Evolutionary conservation across 2,888 invertebrate genomes (phyloP).

Genomic region (Rhorus exstirpatorius): DNA sequence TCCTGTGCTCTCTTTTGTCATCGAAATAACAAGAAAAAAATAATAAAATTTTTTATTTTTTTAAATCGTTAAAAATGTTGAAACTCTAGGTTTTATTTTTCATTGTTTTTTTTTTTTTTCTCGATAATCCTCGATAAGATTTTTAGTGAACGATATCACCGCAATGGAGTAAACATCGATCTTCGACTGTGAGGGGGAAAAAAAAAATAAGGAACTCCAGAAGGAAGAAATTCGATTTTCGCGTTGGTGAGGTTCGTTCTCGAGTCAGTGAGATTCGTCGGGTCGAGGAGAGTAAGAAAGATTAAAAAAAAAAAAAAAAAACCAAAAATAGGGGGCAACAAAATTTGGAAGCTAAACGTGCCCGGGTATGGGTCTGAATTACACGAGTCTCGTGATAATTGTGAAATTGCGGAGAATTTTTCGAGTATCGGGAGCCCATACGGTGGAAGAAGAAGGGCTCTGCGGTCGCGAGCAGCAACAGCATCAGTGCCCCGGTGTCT

Average conservation of each 20-base stretch:
- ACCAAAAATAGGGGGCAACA: no score
- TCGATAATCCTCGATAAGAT: not conserved
- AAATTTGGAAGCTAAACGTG: constrained; percentile 50
- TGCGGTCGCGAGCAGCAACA: constrained; percentile 68
- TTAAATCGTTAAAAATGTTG: constrained; percentile 3
- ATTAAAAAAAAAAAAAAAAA: not conserved
- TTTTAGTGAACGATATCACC: not conserved
- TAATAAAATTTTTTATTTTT: not conserved
- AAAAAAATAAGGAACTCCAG: not conserved
- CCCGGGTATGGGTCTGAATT: constrained; percentile 87
- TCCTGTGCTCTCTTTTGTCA: no score
- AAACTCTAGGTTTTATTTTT: not conserved
- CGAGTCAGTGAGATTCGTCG: not conserved
- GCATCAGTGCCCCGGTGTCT: constrained; percentile 79
- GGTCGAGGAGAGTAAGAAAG: constrained; percentile 20
- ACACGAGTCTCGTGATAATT: constrained; percentile 87
- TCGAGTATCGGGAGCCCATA: constrained; percentile 76
- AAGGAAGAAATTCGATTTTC: not conserved
- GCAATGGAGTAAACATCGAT: not conserved
- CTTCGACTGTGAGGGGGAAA: not conserved
- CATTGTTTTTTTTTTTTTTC: not conserved
- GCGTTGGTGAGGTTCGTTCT: not conserved
- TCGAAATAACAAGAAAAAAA: not conserved
- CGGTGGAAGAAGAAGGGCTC: constrained; percentile 51
- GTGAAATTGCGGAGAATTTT: constrained; percentile 86